Percentiles rank a stretch among this genome's conserved stretches.
phyloP scores from a whole-genome alignment of 2,797 vertebrate genomes.

The Monodelphis domestica region DNA sequence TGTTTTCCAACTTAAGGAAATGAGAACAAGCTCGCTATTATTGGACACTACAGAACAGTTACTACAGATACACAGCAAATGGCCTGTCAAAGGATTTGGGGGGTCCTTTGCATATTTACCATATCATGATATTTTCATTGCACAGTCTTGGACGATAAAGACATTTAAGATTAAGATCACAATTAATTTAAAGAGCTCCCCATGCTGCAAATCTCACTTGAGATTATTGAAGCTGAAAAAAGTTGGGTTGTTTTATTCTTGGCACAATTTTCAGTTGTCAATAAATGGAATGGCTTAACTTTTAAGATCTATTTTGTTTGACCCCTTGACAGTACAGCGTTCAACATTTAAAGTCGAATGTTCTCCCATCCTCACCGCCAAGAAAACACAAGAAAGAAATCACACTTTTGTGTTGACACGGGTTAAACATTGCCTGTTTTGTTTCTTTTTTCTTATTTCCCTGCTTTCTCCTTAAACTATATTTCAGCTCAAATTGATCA shows the following conservation, averaged over 20 bases:
- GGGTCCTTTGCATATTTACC: slow-evolving; percentile 40
- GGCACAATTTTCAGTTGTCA: slow-evolving; percentile 6
- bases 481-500: background rate
- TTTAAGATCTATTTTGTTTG: background rate
- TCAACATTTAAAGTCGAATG: slow-evolving; percentile 35
- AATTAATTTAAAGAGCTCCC: background rate
- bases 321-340: slow-evolving; percentile 37
- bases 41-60: slow-evolving; percentile 31
- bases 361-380: slow-evolving; percentile 17
- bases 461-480: slow-evolving; percentile 15
- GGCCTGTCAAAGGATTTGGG: slow-evolving; percentile 41
- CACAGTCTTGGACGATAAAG: slow-evolving; percentile 40
- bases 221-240: slow-evolving; percentile 23
- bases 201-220: background rate
- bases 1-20: slow-evolving; percentile 36
- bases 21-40: slow-evolving; percentile 21
- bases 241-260: slow-evolving; percentile 40
- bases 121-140: slow-evolving; percentile 6
- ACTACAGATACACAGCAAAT: background rate
- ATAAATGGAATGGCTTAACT: background rate
- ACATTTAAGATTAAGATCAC: slow-evolving; percentile 34
- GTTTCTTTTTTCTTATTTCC: background rate
- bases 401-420: slow-evolving; percentile 13
- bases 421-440: background rate
- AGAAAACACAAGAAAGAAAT: slow-evolving; percentile 21